Evolutionary conservation across 2,888 invertebrate genomes (phyloP).

Genomic region (Phoenoteleia sp.): DNA sequence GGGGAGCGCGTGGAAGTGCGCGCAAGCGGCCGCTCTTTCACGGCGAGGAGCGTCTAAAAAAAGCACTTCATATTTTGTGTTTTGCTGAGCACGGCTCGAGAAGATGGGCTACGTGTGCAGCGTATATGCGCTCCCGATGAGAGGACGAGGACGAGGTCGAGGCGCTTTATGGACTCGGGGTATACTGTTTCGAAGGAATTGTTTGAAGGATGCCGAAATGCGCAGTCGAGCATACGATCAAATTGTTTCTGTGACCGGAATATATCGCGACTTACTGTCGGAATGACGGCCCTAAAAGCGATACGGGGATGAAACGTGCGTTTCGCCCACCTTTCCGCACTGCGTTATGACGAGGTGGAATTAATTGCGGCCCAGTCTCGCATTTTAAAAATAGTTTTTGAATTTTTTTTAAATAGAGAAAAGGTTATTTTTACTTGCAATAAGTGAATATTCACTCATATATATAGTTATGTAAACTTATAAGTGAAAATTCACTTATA

Average conservation of each 20-base stretch:
- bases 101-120: too few relatives aligned
- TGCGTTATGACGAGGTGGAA: too few relatives aligned
- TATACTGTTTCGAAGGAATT: conserved; percentile 20
- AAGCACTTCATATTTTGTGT: conserved; percentile 39
- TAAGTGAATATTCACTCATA: too few relatives aligned
- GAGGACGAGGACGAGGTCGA: conserved; percentile 15
- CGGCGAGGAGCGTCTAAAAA: conserved; percentile 46
- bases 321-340: not conserved
- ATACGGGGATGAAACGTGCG: conserved; percentile 24
- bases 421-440: too few relatives aligned
- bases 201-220: conserved; percentile 25
- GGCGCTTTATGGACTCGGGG: conserved; percentile 26
- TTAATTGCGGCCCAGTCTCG: too few relatives aligned
- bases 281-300: not conserved
- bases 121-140: conserved; percentile 14
- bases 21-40: too few relatives aligned
- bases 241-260: conserved; percentile 57
- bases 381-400: too few relatives aligned
- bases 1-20: conserved; percentile 6
- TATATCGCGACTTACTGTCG: conserved; percentile 21
- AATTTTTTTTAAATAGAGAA: too few relatives aligned
- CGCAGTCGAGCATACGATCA: conserved; percentile 36
- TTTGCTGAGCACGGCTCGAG: conserved; percentile 21
- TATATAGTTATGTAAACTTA: too few relatives aligned
- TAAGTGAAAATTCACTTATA: too few relatives aligned